A percentile compares a stretch with the other conserved stretches of the same genome.
phyloP scores from a whole-genome alignment of 2,888 invertebrate species.

The Malthinus flaveolus region DNA sequence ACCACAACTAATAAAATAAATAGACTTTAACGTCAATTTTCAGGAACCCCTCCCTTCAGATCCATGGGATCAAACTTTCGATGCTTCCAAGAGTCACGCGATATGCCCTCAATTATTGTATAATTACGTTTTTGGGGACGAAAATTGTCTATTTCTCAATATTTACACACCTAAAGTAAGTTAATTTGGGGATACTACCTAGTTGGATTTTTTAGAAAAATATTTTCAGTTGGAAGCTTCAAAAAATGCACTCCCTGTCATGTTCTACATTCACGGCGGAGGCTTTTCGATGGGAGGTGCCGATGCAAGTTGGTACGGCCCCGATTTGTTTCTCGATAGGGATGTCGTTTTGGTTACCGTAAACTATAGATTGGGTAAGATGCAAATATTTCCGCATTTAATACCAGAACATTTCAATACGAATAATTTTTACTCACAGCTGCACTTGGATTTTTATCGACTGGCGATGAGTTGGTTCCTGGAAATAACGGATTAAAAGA shows the following conservation, averaged over 20 bases:
- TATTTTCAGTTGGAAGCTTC: slow-evolving; percentile 64
- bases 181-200: neutral
- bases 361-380: slow-evolving; percentile 36
- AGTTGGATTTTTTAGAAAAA: neutral
- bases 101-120: slow-evolving; percentile 70
- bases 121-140: slow-evolving; percentile 64
- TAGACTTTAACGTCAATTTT: slow-evolving; percentile 9
- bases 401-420: neutral
- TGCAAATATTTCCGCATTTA: neutral
- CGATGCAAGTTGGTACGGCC: slow-evolving; percentile 69
- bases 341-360: slow-evolving; percentile 63
- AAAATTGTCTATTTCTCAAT: slow-evolving; percentile 85
- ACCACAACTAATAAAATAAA: slow-evolving; percentile 33
- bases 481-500: slow-evolving; percentile 55
- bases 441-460: slow-evolving; percentile 48
- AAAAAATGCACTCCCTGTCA: slow-evolving; percentile 62
- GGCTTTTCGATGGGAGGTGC: slow-evolving; percentile 76
- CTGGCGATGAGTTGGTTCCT: slow-evolving; percentile 47
- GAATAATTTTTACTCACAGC: slow-evolving; percentile 39
- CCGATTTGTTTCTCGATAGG: slow-evolving; percentile 69
- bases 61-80: slow-evolving; percentile 65
- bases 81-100: slow-evolving; percentile 67
- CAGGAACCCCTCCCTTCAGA: slow-evolving; percentile 65
- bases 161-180: slow-evolving; percentile 57
- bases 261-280: slow-evolving; percentile 76